Evolutionary conservation across 2,113 vertebrate genomes (phyloP).

Genomic region (Eolophus roseicapilla): DNA sequence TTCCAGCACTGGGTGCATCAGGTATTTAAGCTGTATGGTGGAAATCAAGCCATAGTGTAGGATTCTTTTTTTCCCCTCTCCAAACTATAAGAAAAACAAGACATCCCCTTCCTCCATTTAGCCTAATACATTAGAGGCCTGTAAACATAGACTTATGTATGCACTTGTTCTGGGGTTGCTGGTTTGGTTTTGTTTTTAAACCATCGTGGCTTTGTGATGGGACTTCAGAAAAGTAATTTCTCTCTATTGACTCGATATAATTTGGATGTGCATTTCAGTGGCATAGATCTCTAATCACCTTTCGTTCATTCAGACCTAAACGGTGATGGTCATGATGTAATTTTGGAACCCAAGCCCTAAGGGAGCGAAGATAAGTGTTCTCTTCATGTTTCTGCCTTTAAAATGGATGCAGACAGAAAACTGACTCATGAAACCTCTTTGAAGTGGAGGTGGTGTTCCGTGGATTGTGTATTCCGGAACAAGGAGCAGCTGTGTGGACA

Average conservation of each 20-base stretch:
- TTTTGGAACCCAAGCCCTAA: not conserved
- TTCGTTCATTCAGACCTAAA: not conserved
- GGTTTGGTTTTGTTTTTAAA: not conserved
- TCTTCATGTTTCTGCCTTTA: not conserved
- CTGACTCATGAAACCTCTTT: not conserved
- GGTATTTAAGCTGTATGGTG: not conserved
- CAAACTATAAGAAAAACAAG: not conserved
- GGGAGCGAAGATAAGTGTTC: not conserved
- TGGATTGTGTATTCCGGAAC: not conserved
- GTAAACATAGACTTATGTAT: not conserved
- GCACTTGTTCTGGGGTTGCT: not conserved
- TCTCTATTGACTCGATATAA: not conserved
- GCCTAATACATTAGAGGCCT: not conserved
- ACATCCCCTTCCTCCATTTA: not conserved
- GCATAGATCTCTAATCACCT: not conserved
- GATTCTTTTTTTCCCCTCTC: not conserved
- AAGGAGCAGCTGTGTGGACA: not conserved
- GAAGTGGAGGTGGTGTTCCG: rapidly evolving
- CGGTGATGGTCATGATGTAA: not conserved
- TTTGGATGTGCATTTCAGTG: not conserved
- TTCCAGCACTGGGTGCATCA: not conserved
- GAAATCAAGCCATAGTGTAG: not conserved
- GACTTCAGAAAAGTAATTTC: not conserved
- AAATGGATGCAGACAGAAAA: not conserved
- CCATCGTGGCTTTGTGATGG: not conserved